Evolutionary conservation across 2,888 invertebrate genomes (phyloP).

Genomic region (Reticulitermes lucifugus): DNA sequence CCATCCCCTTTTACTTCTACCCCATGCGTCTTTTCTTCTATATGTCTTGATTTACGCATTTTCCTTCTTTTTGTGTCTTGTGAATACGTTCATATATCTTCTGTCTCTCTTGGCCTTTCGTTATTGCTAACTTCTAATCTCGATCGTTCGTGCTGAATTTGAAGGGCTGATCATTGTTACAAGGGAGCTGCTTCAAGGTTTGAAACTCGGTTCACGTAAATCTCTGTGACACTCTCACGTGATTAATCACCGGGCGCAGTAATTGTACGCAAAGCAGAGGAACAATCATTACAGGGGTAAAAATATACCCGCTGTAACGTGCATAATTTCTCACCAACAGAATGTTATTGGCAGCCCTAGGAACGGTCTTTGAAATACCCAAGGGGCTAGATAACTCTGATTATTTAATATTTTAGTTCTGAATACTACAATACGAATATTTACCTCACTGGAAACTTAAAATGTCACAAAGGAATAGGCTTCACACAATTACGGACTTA

Average conservation of each 20-base stretch:
- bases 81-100: constrained; percentile 31
- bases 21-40: constrained; percentile 36
- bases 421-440: no score
- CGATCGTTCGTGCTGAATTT: not conserved
- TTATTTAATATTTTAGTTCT: no score
- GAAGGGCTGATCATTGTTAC: not conserved
- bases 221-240: not conserved
- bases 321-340: no score
- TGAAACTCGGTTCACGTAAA: not conserved
- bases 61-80: constrained; percentile 41
- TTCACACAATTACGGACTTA: no score
- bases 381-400: no score
- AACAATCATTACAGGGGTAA: not conserved
- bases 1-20: not conserved
- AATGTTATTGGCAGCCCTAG: no score
- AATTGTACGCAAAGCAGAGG: not conserved
- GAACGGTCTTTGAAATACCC: no score
- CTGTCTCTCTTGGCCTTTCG: not conserved
- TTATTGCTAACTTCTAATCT: constrained; percentile 8
- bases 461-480: no score
- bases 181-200: not conserved
- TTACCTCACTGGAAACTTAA: no score
- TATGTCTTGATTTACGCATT: constrained; percentile 51
- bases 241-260: not conserved
- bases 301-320: no score